Conservation (phyloP, 2,113 vertebrate species). For the Pyrgilauda ruficollis region DNA sequence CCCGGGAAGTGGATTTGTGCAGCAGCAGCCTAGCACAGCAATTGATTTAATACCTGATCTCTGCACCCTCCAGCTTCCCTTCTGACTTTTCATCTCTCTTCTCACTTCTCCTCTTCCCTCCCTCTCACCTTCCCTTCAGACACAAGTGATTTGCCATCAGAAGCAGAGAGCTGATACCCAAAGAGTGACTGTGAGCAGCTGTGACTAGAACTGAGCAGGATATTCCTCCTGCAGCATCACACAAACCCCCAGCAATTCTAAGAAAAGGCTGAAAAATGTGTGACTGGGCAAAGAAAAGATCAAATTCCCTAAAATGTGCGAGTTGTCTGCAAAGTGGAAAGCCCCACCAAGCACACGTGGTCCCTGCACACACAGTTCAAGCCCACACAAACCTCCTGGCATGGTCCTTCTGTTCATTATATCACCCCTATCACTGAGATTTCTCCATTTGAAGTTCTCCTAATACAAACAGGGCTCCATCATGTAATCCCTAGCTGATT, state of each 20-base stretch:
- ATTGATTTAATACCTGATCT: not conserved
- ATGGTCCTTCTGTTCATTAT: rapidly evolving
- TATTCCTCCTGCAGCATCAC: rapidly evolving
- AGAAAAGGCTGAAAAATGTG: not conserved
- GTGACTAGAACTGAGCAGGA: not conserved
- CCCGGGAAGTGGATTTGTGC: rapidly evolving
- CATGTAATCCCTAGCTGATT: slow-evolving; percentile 17
- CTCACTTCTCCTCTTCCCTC: not conserved
- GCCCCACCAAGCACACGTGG: not conserved
- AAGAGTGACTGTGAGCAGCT: not conserved
- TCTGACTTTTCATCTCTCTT: not conserved
- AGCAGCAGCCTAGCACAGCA: not conserved
- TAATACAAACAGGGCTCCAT: not conserved
- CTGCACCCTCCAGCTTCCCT: not conserved
- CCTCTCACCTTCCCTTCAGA: not conserved
- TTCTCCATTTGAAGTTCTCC: not conserved
- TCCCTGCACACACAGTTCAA: rapidly evolving
- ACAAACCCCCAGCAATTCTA: rapidly evolving
- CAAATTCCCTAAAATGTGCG: not conserved
- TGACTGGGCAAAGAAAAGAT: not conserved
- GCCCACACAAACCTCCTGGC: not conserved
- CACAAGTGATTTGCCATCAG: not conserved
- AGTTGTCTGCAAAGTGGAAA: not conserved
- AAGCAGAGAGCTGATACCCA: rapidly evolving
- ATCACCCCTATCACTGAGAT: not conserved